Percentiles rank a stretch among this genome's conserved stretches.
Conservation (phyloP, 2,113 vertebrate genomes). For the Morone chrysops region DNA sequence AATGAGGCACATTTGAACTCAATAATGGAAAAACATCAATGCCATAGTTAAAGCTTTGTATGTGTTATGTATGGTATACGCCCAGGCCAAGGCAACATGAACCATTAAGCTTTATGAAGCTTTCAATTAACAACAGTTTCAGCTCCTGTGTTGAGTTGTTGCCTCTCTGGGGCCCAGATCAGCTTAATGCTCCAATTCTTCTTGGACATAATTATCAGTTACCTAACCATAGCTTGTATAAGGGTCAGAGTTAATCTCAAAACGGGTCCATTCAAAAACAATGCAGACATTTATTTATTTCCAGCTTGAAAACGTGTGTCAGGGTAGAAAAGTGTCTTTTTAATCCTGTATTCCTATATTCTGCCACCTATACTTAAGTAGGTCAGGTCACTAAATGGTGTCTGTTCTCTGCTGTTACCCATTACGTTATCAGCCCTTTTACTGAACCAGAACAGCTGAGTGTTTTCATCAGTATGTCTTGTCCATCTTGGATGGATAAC, state of each 20-base stretch:
- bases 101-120: constrained; percentile 15
- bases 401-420: background rate
- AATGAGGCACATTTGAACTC: background rate
- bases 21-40: background rate
- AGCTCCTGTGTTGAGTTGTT: constrained; percentile 22
- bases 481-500: background rate
- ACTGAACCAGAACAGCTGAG: background rate
- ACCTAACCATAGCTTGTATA: constrained; percentile 46
- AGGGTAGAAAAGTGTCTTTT: constrained; percentile 18
- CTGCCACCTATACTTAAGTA: constrained; percentile 37
- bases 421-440: background rate
- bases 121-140: constrained; percentile 22
- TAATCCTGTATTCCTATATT: background rate
- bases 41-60: background rate
- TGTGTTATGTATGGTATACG: background rate
- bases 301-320: constrained; percentile 16
- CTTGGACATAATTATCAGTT: constrained; percentile 47
- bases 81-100: background rate
- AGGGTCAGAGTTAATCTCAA: constrained; percentile 52
- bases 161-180: constrained; percentile 33
- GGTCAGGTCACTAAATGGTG: constrained; percentile 33
- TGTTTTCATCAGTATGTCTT: background rate
- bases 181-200: constrained; percentile 54
- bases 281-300: background rate
- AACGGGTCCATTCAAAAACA: constrained; percentile 13